A percentile compares a stretch with the other conserved stretches of the same genome.
Conservation (phyloP, 1,140 invertebrate genomes). For the Drosophila kurseongensis region DNA sequence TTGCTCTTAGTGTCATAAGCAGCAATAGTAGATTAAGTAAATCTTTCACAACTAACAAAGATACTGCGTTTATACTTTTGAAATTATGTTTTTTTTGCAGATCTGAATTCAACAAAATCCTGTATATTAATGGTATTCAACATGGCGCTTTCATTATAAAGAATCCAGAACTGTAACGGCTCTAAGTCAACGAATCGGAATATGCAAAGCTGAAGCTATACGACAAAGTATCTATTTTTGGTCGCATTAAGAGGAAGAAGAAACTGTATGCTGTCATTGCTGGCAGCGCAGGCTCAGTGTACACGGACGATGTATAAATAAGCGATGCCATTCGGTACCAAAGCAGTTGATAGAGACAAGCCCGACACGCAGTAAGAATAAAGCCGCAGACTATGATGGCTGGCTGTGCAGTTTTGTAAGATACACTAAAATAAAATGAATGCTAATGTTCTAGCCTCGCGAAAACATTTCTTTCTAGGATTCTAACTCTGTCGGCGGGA, state of each 20-base stretch:
- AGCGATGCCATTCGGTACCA: not conserved
- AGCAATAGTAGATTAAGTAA: too few species aligned
- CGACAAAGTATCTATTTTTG: constrained; percentile 3
- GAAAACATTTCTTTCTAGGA: constrained; percentile 9
- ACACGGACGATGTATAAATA: constrained; percentile 35
- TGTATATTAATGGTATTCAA: too few species aligned
- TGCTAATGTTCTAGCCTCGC: not conserved
- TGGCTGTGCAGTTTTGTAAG: constrained; percentile 7
- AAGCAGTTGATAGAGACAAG: constrained; percentile 8
- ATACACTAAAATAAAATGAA: not conserved
- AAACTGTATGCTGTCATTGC: not conserved
- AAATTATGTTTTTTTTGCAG: too few species aligned
- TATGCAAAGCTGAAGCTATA: constrained; percentile 22
- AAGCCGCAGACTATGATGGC: constrained; percentile 1
- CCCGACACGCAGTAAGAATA: not conserved
- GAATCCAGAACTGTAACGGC: constrained; percentile 23
- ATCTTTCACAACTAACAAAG: too few species aligned
- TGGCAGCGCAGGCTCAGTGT: constrained; percentile 44
- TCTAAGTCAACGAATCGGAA: not conserved
- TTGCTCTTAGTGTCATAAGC: too few species aligned
- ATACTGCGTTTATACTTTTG: too few species aligned
- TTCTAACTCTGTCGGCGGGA: constrained; percentile 13
- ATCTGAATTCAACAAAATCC: too few species aligned
- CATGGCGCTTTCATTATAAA: constrained; percentile 9
- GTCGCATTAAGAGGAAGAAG: not conserved